Percentiles rank a stretch among this genome's conserved stretches.
phyloP scores from a whole-genome alignment of 2,888 invertebrate species.

The Glaucopsyche alexis region DNA sequence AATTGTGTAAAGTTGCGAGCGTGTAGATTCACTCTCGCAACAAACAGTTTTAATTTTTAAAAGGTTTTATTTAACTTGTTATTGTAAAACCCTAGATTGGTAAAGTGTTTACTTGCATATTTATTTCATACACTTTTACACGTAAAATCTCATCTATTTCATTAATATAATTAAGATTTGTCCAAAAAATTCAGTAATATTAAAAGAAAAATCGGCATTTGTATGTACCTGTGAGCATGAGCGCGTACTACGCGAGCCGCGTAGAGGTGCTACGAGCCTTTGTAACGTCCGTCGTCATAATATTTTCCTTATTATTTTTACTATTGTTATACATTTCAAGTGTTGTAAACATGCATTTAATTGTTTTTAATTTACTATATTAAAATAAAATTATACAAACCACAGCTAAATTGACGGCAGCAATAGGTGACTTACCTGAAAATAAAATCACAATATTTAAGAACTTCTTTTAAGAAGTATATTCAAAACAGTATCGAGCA shows the following conservation, averaged over 20 bases:
- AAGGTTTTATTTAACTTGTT: too few relatives aligned
- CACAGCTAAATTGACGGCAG: neutral
- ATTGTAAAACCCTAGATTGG: too few relatives aligned
- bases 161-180: neutral
- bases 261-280: slow-evolving; percentile 22
- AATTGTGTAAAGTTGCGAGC: too few relatives aligned
- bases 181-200: neutral
- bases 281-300: neutral
- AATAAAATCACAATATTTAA: slow-evolving; percentile 44
- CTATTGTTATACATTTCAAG: neutral
- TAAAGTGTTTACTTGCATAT: too few relatives aligned
- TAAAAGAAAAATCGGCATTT: neutral
- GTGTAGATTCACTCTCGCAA: too few relatives aligned
- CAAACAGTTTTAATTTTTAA: too few relatives aligned
- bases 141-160: neutral
- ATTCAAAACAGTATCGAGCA: too few relatives aligned
- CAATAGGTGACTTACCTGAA: slow-evolving; percentile 60
- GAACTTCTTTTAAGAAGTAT: too few relatives aligned
- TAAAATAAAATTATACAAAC: slow-evolving; percentile 2
- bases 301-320: neutral
- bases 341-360: neutral
- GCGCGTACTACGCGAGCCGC: neutral
- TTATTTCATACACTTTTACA: too few relatives aligned
- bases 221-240: neutral
- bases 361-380: neutral